Evolutionary conservation across 1,140 invertebrate species (phyloP), one percentile per base, ranked within the genome.

Genomic region (Microvelia longipes): DNA sequence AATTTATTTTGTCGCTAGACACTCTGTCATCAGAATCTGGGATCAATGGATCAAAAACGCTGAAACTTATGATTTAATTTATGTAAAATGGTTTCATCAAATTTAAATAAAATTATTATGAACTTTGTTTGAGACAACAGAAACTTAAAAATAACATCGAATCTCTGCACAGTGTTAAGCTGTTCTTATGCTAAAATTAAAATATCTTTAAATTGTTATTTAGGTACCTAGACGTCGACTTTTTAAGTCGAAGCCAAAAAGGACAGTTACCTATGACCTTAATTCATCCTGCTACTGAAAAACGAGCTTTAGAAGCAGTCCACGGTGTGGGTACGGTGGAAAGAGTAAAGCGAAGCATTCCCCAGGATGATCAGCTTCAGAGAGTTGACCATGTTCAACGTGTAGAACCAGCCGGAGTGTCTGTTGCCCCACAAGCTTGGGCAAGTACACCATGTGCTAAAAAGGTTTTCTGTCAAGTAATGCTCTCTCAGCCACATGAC

Each of bases 371-470:
- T 28, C 72, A 81, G 24, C 77, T 81, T 5, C 73, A 73, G 35
- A 63, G 68, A 26, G 26, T 75, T n/a, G 71, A 69, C 11, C 80
- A 82, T 29, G 75, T 86, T 35, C 82, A 86, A 70, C 80, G 82
- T 67, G 74, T 88, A 62, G 83, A 85, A 61, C 78, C 80, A 29
- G 77, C 81, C 0, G 80, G 75, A 74, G 0, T 74, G 77, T 11
- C 75, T 80, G 2, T 76, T 76, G 0, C 78, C 78, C 28, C 69
- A 27, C 69, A 72, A 0, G 83, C 88, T 73, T 90, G 88, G 88
- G 82, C 83, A 13, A 85, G 87, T 73, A 89, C 87, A 0, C 85
- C 86, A 2, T 91, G 89, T 76, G 87, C 88, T 0, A 90, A 91
- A 76, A 83, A 82, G 71, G 83, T 89, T 71, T 90, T 91, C 79